Conservation (phyloP, 2,797 vertebrate species). For the Cossypha heuglini region DNA sequence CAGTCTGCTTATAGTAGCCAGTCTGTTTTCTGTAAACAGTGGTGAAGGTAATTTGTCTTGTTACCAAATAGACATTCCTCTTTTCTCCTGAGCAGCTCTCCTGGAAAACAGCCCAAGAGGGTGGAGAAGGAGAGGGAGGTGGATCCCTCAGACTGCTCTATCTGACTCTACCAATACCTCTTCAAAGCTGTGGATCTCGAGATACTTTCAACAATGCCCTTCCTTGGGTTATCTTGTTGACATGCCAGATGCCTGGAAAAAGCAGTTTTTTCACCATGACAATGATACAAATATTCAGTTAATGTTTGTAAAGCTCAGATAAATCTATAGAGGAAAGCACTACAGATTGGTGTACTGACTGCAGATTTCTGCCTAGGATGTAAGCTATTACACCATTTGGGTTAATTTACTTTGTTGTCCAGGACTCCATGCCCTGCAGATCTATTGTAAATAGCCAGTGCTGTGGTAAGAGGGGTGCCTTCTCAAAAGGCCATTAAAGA, state of each 20-base stretch:
- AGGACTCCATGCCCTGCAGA: background rate
- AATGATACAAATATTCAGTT: background rate
- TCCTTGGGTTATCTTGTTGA: background rate
- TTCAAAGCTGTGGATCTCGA: background rate
- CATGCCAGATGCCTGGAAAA: background rate
- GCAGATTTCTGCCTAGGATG: background rate
- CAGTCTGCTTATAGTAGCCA: background rate
- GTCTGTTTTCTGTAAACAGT: background rate
- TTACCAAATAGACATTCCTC: background rate
- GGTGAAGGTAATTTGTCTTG: background rate
- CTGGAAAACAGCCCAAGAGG: background rate
- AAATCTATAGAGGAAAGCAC: background rate
- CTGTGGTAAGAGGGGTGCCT: background rate
- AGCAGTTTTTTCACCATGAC: background rate
- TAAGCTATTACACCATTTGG: background rate
- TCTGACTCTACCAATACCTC: background rate
- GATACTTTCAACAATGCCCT: fast-evolving
- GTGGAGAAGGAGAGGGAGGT: background rate
- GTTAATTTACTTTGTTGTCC: background rate
- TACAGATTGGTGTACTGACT: fast-evolving
- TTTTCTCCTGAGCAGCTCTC: background rate
- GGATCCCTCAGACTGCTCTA: background rate
- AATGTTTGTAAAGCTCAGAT: background rate
- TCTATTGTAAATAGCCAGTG: fast-evolving
- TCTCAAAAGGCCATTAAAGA: background rate